A percentile compares a stretch with the other conserved stretches of the same genome.
phyloP scores from a whole-genome alignment of 2,113 vertebrate species.

The Emydocephalus ijimae region DNA sequence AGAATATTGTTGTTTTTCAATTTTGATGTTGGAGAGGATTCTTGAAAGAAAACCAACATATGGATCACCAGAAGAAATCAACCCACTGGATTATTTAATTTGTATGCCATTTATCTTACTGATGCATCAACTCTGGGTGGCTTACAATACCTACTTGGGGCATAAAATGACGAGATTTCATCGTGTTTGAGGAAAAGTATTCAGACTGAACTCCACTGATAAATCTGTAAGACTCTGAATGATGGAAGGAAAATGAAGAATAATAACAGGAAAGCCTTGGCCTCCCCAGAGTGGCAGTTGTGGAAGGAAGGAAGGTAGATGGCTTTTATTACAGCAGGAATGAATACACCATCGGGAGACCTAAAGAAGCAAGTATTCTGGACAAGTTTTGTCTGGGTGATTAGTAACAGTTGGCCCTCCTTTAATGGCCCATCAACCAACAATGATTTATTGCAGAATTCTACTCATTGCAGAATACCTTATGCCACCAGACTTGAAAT shows the following conservation, averaged over 20 bases:
- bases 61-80: not conserved
- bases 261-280: too few relatives aligned
- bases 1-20: not conserved
- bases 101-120: too few relatives aligned
- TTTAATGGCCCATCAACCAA: not conserved
- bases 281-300: too few relatives aligned
- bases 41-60: not conserved
- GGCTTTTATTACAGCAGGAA: not conserved
- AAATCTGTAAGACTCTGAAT: too few relatives aligned
- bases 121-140: too few relatives aligned
- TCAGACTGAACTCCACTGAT: not conserved
- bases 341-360: not conserved
- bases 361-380: not conserved
- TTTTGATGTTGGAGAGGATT: not conserved
- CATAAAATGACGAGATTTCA: not conserved
- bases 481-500: too few relatives aligned
- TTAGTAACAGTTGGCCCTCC: not conserved
- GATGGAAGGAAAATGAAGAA: too few relatives aligned
- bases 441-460: not conserved
- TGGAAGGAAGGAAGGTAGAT: not conserved
- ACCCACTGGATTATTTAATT: not conserved
- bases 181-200: not conserved
- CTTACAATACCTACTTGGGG: not conserved
- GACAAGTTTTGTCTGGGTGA: not conserved
- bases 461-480: too few relatives aligned